Base-by-base conservation (phyloP, 1,140 invertebrate genomes). In the Hydropsyche tenuis region DNA sequence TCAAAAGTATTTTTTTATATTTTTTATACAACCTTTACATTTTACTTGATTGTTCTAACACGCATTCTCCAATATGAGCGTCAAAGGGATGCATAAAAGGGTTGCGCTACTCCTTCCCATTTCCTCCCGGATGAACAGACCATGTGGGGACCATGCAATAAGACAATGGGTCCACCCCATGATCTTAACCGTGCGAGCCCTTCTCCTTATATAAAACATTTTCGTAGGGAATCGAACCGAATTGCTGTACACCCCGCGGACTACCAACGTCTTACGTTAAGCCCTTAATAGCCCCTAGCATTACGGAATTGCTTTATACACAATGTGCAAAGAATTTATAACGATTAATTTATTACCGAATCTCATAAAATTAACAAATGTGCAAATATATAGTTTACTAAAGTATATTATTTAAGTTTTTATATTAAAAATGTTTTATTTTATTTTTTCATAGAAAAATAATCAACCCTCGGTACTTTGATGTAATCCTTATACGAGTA, bases 51-150 rank as follows among this genome's bases (percentile, higher is more conserved):
- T 72, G 73, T 75, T 53, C 37, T 23, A n/a, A 56, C 30, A 48
- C 51, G 65, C 69, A 56, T 64, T 68, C 62, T 66, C 75, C 74
- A 71, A 73, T 76, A 68, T 73, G 69, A 72, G 65, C 72, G 68
- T 73, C 51, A 66, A 60, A 30, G 60, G 65, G 45, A 65, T 27
- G 69, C 43, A 51, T 70, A 62, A 73, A 76, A 76, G 75, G 75
- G 75, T 76, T 76, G 25, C 27, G 60, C 12, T 23, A 12, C 51
- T 11, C 51, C 20, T 23, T 37, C 20, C 56, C 56, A 22, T 20
- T 22, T 27, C 23, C 14, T 60, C 56, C 56, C 37, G 56, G 69
- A 71, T 56, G 48, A 42, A 20, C 66, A 30, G 42, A 22, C 42
- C 71, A 64, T 53, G 71, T 65, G 71, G 71, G 56, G 53, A 72